Base-by-base conservation (phyloP, 1,140 invertebrate species). In the Drosophila oshimai region DNA sequence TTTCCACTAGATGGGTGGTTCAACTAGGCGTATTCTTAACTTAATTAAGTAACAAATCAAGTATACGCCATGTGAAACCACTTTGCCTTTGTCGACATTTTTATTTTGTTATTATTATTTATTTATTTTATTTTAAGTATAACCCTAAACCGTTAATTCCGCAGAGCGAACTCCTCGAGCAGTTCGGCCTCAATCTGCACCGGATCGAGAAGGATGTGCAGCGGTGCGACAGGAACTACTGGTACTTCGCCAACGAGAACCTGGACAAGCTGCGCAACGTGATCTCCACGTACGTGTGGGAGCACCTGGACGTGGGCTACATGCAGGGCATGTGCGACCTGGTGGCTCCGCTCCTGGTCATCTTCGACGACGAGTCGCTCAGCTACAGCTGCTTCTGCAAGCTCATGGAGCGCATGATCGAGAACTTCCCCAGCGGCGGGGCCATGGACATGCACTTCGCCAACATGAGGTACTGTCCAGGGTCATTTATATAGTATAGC, bases 201-300 rank as follows among this genome's bases (percentile, higher is more conserved):
- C 93, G 98, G 17, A 99, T 99, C 67, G 98, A 99, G 89, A 99
- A 99, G 91, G 98, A 99, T 91, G 98, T 99, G 3, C 96, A 98
- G 90, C 92, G 98, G 57, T 99, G 98, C 92, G 98, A 99, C 92
- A 92, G 98, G 47, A 98, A 98, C 90, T 97, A 98, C 90, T 95
- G 94, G 91, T 99, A 98, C 91, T 99, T 99, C 91, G 94, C 93
- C 9, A 93, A 94, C 31, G 94, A 95, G 57, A 99, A 99, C 92
- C 92, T 99, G 65, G 97, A 98, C 65, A 98, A 98, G 91, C 91
- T 99, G n/a, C 92, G 97, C 34, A 98, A 98, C 92, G 95, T 99
- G 34, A 99, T 99, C 95, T 98, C 97, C 94, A 99, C 97, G 94
- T 98, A 97, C 92, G 97, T 99, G 17, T 99, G 97, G 97, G 96